phyloP scores from a whole-genome alignment of 2,888 invertebrate genomes.

The Cephus pygmeus region DNA sequence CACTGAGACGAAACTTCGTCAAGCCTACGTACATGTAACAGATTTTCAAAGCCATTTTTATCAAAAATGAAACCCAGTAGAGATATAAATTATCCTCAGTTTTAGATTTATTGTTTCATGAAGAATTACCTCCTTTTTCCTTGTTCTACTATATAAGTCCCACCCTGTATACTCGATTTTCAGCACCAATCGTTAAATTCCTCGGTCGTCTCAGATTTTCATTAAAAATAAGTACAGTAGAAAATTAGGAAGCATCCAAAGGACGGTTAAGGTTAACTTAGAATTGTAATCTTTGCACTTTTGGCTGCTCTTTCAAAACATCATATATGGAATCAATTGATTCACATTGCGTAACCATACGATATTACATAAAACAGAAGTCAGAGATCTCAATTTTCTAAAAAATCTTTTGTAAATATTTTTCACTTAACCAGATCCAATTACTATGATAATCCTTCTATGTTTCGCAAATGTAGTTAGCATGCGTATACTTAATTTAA shows the following conservation, averaged over 20 bases:
- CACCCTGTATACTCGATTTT: neutral
- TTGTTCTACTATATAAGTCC: neutral
- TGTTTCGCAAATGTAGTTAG: neutral
- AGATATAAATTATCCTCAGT: neutral
- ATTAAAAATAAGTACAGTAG: neutral
- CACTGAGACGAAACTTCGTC: neutral
- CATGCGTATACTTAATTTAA: neutral
- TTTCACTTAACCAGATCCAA: neutral
- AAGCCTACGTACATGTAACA: neutral
- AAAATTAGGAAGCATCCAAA: neutral
- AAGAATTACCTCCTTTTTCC: neutral
- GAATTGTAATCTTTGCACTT: neutral
- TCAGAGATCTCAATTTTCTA: neutral
- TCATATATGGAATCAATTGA: neutral
- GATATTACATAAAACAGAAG: neutral
- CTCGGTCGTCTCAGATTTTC: neutral
- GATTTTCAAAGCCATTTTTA: neutral
- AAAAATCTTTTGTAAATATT: neutral
- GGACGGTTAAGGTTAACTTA: neutral
- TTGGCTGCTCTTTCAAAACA: neutral
- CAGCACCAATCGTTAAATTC: neutral
- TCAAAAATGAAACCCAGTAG: neutral
- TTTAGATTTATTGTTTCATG: neutral
- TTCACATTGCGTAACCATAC: neutral
- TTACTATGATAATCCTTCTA: neutral